Evolutionary conservation across 1,140 invertebrate species (phyloP).

Genomic region (Drosophila suzukii): DNA sequence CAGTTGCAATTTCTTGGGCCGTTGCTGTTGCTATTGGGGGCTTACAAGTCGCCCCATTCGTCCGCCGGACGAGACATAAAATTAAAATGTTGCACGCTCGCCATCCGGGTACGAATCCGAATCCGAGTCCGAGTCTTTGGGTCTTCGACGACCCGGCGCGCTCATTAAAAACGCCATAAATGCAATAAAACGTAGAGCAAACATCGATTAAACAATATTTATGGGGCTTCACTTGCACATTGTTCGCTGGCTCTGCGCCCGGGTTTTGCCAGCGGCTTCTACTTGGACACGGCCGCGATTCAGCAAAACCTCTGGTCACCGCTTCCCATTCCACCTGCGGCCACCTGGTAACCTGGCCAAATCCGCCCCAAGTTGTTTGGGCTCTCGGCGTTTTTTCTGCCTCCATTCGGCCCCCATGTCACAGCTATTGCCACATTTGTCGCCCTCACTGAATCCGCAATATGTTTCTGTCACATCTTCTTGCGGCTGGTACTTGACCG

Average conservation of each 20-base stretch:
- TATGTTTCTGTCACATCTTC: slow-evolving; percentile 9
- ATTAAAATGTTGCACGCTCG: slow-evolving; percentile 79
- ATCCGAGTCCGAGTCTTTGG: slow-evolving; percentile 12
- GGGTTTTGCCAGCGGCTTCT: slow-evolving; percentile 29
- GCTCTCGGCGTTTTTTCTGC: slow-evolving; percentile 29
- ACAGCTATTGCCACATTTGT: slow-evolving; percentile 17
- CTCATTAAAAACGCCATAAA: slow-evolving; percentile 85
- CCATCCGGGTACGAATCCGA: slow-evolving; percentile 6
- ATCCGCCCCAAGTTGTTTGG: slow-evolving; percentile 33
- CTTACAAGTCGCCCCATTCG: slow-evolving; percentile 57
- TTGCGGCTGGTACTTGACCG: not conserved
- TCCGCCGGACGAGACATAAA: slow-evolving; percentile 66
- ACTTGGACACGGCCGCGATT: slow-evolving; percentile 55
- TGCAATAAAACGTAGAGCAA: slow-evolving; percentile 85
- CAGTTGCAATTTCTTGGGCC: slow-evolving; percentile 7
- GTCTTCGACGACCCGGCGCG: slow-evolving; percentile 24
- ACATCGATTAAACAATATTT: slow-evolving; percentile 85
- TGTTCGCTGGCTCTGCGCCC: slow-evolving; percentile 74
- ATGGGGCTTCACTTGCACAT: slow-evolving; percentile 84
- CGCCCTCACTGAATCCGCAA: not conserved
- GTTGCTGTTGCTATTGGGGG: slow-evolving; percentile 33
- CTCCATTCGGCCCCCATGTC: slow-evolving; percentile 12
- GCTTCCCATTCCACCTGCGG: not conserved
- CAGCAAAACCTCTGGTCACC: slow-evolving; percentile 22
- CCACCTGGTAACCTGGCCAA: slow-evolving; percentile 16